A percentile compares a stretch with the other conserved stretches of the same genome.
phyloP scores from a whole-genome alignment of 2,797 vertebrate genomes.

The Clarias platycephalus region DNA sequence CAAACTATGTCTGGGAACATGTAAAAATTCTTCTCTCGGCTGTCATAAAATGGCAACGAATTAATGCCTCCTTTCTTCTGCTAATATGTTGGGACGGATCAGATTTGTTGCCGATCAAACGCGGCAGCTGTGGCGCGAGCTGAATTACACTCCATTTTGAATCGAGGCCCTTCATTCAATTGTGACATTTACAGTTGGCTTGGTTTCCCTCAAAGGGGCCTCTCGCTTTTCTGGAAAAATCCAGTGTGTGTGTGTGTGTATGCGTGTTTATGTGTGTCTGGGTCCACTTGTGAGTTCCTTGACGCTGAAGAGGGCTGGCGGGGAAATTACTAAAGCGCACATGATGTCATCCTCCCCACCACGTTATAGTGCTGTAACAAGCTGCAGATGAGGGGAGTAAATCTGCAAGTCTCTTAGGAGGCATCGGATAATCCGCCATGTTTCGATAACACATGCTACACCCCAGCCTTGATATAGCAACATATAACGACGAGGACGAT shows the following conservation, averaged over 20 bases:
- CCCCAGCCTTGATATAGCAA: neutral
- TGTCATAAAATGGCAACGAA: slow-evolving; percentile 67
- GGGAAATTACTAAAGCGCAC: slow-evolving; percentile 69
- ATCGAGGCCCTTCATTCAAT: slow-evolving; percentile 80
- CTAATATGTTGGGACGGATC: slow-evolving; percentile 56
- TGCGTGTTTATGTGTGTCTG: slow-evolving; percentile 70
- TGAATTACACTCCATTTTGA: slow-evolving; percentile 75
- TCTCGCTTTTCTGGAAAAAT: slow-evolving; percentile 79
- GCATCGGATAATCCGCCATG: neutral
- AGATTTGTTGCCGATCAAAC: slow-evolving; percentile 73
- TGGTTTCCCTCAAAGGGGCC: slow-evolving; percentile 68
- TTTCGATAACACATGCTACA: neutral
- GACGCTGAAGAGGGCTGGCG: slow-evolving; percentile 72
- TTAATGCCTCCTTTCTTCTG: slow-evolving; percentile 60
- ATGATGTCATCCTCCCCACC: slow-evolving; percentile 75
- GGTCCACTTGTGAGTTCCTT: slow-evolving; percentile 78
- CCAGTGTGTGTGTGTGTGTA: slow-evolving; percentile 63
- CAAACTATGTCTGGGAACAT: slow-evolving; percentile 56
- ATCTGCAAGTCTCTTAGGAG: slow-evolving; percentile 3
- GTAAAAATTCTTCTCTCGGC: slow-evolving; percentile 64
- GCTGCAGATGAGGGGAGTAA: slow-evolving; percentile 70
- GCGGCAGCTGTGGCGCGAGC: slow-evolving; percentile 59
- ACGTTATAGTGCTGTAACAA: slow-evolving; percentile 66
- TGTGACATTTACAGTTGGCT: slow-evolving; percentile 80
- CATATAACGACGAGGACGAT: neutral